Evolutionary conservation across 2,113 vertebrate species (phyloP), one percentile per base, ranked within the genome.

Genomic region (Promerops cafer): DNA sequence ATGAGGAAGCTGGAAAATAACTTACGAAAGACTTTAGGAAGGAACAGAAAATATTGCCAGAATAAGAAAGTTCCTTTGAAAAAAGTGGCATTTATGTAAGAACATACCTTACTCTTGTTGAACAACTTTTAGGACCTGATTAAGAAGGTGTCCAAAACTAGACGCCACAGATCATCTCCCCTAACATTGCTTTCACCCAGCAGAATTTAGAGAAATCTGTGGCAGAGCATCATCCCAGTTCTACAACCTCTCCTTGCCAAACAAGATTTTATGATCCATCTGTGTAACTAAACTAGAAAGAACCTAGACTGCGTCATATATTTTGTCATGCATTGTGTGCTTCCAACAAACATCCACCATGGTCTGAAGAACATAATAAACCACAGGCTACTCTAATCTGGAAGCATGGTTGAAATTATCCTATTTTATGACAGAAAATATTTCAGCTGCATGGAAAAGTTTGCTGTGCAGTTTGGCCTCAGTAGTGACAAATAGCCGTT

Each of bases 271-370:
- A 21, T 56, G 16, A 47, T 52, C 28, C 9, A 54, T 40, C 18
- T 60, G 10, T 47, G 40, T 50, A 33, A 35, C 10, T 49, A 42
- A 79, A 8, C 13, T 52, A 26, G 45, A 79, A 88, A 52, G 20
- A 2, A 10, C 8, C 7, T 37, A 20, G 50, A 9, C 13, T 10
- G 2, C 1, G 2, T 13, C 17, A 53, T 19, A 8, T 4, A 28
- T 2, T 69, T 64, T 53, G 15, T 5, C 30, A 30, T 30, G 10
- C 0, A 0, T 44, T 66, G 8, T 18, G 3, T 3, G 1, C 8
- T 90, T 24, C 30, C 66, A 76, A 7, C 2, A 59, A 69, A 37
- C 7, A 6, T 24, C 28, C 50, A 37, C 5, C 16, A 8, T 6
- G 8, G 4, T 60, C 44, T 74, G 39, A 91, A 69, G 37, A 66